Evolutionary conservation across 1,140 invertebrate genomes (phyloP).

Genomic region (Rhyacophila brunnea): DNA sequence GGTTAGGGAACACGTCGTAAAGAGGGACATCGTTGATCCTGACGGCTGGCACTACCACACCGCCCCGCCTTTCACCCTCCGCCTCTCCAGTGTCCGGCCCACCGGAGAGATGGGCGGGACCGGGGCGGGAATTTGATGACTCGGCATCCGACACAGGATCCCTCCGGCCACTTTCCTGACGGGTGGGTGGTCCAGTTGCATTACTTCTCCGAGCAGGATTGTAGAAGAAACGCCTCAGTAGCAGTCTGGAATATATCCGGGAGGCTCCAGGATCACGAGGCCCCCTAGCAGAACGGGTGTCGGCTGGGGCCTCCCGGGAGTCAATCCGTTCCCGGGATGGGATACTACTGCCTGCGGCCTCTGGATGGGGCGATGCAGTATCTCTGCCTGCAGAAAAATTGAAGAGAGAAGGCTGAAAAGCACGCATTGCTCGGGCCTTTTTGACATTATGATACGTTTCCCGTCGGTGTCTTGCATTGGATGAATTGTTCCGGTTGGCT

Average conservation of each 20-base stretch:
- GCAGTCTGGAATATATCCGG: constrained; percentile 10
- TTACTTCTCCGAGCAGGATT: constrained; percentile 20
- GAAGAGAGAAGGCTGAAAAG: constrained; percentile 45
- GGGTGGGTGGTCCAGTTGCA: constrained; percentile 6
- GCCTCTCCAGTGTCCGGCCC: no score
- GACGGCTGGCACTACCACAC: constrained; percentile 54
- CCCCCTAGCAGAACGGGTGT: neutral
- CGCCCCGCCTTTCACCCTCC: constrained; percentile 36
- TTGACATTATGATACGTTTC: constrained; percentile 46
- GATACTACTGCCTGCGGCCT: constrained; percentile 19
- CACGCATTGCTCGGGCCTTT: constrained; percentile 45
- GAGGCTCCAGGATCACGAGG: neutral
- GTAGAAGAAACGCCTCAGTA: constrained; percentile 18
- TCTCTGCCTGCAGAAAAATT: neutral
- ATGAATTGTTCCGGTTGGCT: constrained; percentile 47
- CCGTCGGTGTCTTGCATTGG: constrained; percentile 45
- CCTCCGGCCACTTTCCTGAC: constrained; percentile 6
- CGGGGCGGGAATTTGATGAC: neutral
- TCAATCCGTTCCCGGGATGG: neutral
- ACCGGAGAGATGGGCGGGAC: neutral
- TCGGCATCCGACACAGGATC: neutral
- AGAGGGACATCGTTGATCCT: constrained; percentile 61
- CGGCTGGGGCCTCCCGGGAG: neutral
- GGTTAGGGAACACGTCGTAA: constrained; percentile 43
- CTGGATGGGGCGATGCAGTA: constrained; percentile 2